Percentiles rank a stretch among this genome's conserved stretches.
These are phyloP conservation scores for Mechanitis messenoides DNA, from an alignment of 2,888 invertebrate species.

Conservation along the genomic window DNA sequence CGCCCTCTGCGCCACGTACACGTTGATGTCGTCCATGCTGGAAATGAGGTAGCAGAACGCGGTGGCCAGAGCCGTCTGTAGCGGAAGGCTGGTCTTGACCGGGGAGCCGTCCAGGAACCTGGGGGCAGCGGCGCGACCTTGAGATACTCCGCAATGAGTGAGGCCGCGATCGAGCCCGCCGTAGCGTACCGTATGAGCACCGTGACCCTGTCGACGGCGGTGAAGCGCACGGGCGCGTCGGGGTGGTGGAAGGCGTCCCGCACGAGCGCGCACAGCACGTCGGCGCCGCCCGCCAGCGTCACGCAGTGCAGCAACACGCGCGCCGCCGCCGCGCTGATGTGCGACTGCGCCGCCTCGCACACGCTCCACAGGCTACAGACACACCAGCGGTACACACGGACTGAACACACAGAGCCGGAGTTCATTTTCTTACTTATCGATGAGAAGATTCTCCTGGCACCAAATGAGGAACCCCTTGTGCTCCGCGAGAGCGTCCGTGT, in stretches of 20 bases:
- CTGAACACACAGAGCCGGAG: too few relatives aligned
- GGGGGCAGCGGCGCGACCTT: background rate
- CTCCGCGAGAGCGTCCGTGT: slow-evolving; percentile 94
- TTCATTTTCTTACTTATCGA: slow-evolving; percentile 83
- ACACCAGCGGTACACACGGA: too few relatives aligned
- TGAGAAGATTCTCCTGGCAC: slow-evolving; percentile 96
- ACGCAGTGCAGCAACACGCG: slow-evolving; percentile 96
- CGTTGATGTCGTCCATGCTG: slow-evolving; percentile 96
- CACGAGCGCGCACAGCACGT: slow-evolving; percentile 96
- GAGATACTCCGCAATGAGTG: too few relatives aligned
- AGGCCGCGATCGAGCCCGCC: too few relatives aligned
- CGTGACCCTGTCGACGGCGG: slow-evolving; percentile 96
- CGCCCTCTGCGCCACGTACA: slow-evolving; percentile 95
- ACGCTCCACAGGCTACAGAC: slow-evolving; percentile 90
- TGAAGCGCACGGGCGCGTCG: slow-evolving; percentile 93
- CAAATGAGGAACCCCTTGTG: slow-evolving; percentile 95
- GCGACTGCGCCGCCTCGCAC: slow-evolving; percentile 93
- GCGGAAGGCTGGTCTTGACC: slow-evolving; percentile 85
- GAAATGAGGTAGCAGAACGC: slow-evolving; percentile 98
- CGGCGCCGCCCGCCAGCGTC: slow-evolving; percentile 94
- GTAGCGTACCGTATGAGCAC: slow-evolving; percentile 82
- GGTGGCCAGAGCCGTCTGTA: slow-evolving; percentile 96
- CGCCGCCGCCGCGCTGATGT: slow-evolving; percentile 94
- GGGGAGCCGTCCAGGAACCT: slow-evolving; percentile 95
- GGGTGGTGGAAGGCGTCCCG: slow-evolving; percentile 94